phyloP scores from a whole-genome alignment of 2,113 vertebrate species.

The Gyps fulvus region DNA sequence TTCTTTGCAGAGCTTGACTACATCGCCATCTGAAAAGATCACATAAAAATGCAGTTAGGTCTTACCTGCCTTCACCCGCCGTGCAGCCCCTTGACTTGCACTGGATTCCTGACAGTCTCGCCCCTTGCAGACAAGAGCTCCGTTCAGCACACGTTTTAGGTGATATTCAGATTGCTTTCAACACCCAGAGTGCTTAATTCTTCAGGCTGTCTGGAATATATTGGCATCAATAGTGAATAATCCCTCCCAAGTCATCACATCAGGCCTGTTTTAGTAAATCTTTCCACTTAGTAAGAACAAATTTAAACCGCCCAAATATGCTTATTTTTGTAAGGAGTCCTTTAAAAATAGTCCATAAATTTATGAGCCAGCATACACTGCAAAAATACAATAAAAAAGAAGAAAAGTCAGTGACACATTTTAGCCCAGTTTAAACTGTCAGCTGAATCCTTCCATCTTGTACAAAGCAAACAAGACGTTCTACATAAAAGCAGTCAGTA shows the following conservation, averaged over 20 bases:
- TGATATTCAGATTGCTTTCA: neutral
- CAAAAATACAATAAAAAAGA: conserved; percentile 16
- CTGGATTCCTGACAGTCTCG: neutral
- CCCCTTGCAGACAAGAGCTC: neutral
- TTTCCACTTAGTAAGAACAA: conserved; percentile 54
- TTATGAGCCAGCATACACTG: neutral
- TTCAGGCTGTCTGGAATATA: conserved; percentile 50
- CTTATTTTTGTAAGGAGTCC: conserved; percentile 16
- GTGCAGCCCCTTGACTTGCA: neutral
- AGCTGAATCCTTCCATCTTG: neutral
- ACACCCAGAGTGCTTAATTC: conserved; percentile 30
- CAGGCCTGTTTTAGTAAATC: conserved; percentile 38
- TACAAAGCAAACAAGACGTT: neutral
- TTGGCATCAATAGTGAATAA: conserved; percentile 34
- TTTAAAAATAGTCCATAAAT: neutral
- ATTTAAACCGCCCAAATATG: neutral
- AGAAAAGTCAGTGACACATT: neutral
- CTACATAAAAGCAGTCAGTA: neutral
- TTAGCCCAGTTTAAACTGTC: neutral
- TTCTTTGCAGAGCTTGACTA: neutral
- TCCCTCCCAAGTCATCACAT: conserved; percentile 51
- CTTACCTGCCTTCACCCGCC: neutral
- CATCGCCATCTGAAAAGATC: neutral
- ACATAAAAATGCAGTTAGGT: neutral
- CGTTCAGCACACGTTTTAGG: neutral